phyloP scores from a whole-genome alignment of 2,797 vertebrate species.

The Melanotaenia boesemani region DNA sequence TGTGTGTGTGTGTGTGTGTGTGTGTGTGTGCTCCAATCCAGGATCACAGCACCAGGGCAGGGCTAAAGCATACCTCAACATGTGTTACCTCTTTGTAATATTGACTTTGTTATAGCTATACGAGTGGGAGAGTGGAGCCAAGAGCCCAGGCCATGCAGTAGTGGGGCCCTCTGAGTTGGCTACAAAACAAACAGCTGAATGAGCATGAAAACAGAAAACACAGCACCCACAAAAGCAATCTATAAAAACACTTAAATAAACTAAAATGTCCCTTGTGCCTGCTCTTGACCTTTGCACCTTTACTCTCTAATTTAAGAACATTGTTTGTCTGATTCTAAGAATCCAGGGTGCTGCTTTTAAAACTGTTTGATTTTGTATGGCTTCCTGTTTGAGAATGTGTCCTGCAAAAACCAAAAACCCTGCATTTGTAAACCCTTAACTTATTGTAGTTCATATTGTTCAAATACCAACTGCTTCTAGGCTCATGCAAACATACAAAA shows the following conservation, averaged over 20 bases:
- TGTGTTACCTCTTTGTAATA: constrained; percentile 86
- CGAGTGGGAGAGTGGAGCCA: constrained; percentile 80
- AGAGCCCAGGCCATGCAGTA: constrained; percentile 66
- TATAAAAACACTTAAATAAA: constrained; percentile 64
- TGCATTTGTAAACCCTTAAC: constrained; percentile 31
- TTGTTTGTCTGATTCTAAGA: constrained; percentile 51
- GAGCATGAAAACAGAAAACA: constrained; percentile 75
- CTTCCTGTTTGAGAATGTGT: constrained; percentile 55
- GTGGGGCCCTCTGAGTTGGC: constrained; percentile 71
- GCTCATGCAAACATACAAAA: constrained; percentile 1
- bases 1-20: constrained; percentile 47
- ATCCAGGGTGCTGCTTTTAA: constrained; percentile 49
- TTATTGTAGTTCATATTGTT: constrained; percentile 38
- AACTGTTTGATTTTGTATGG: constrained; percentile 61
- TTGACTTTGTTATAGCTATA: constrained; percentile 85
- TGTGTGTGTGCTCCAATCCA: constrained; percentile 63
- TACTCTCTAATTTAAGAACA: constrained; percentile 58
- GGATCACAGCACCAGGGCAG: constrained; percentile 76
- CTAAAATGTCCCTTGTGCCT: constrained; percentile 44
- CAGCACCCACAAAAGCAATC: constrained; percentile 68
- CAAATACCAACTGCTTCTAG: constrained; percentile 30
- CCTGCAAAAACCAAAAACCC: constrained; percentile 46
- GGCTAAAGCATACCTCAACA: constrained; percentile 83
- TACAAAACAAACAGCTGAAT: constrained; percentile 79
- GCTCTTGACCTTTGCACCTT: constrained; percentile 54